Evolutionary conservation across 2,888 invertebrate species (phyloP).

Genomic region (Corythucha ciliata): DNA sequence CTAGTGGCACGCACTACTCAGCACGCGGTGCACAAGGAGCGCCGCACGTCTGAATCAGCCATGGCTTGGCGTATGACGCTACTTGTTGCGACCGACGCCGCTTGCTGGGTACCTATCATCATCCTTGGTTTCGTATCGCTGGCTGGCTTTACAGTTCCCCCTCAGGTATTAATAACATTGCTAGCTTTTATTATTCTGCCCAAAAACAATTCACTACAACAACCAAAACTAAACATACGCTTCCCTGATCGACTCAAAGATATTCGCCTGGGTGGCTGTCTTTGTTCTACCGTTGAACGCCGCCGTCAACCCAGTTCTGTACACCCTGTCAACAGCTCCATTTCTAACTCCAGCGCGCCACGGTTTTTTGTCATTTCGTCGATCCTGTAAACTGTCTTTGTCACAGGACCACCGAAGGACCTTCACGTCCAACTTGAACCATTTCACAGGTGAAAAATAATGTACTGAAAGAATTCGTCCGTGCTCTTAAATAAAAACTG

Average conservation of each 20-base stretch:
- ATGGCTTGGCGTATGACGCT: conserved; percentile 46
- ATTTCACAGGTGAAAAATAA: conserved; percentile 21
- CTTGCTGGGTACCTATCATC: conserved; percentile 47
- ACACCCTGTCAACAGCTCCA: conserved; percentile 43
- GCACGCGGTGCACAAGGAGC: conserved; percentile 40
- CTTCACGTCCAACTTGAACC: conserved; percentile 22
- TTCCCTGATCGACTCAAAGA: conserved; percentile 33
- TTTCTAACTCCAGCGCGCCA: conserved; percentile 36
- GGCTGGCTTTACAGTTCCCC: conserved; percentile 42
- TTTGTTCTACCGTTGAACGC: conserved; percentile 47
- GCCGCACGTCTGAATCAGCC: conserved; percentile 40
- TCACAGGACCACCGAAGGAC: conserved; percentile 28
- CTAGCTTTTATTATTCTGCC: background rate
- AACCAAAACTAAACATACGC: background rate
- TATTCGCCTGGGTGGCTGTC: conserved; percentile 47
- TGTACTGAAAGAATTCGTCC: background rate
- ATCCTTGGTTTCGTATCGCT: conserved; percentile 44
- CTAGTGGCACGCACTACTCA: conserved; percentile 43
- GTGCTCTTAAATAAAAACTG: background rate
- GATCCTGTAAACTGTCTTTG: conserved; percentile 31
- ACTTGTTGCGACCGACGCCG: conserved; percentile 47
- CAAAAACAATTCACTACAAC: background rate
- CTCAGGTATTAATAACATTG: conserved; percentile 39
- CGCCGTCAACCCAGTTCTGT: conserved; percentile 46
- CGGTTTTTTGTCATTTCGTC: conserved; percentile 28